Evolutionary conservation across 2,888 invertebrate genomes (phyloP), one percentile per base, ranked within the genome.

Genomic region (Trichacis sp.): DNA sequence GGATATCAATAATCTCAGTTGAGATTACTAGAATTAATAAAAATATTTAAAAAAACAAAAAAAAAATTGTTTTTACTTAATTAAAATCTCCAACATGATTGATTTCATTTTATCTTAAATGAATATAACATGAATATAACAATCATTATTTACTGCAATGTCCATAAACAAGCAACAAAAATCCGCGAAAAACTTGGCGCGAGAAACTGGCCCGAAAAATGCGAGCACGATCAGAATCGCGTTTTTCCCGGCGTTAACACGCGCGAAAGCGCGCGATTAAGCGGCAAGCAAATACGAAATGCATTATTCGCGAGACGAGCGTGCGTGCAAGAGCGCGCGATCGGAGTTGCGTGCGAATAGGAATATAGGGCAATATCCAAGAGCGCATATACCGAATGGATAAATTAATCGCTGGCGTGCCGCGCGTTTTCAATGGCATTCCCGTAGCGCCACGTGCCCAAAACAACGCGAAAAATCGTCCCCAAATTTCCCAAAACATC

Each of bases 361-460:
- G 49, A 63, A 69, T 69, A 54, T 65, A 63, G 69, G 58, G 62
- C 63, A 65, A 58, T 54, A 63, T 54, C 53, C 50, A 40, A 68
- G 65, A 61, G 62, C 55, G 53, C 57, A 60, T 24, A 24, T 8
- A 24, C 24, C 59, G 62, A 64, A 64, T 64, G 55, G 49, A 70
- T 64, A 62, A 64, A 67, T 70, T 56, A 68, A 67, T 67, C 64
- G 54, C 54, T 57, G 40, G 57, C 64, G 62, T 63, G 53, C 29
- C 48, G 18, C 54, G 46, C 49, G 53, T 54, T 65, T 57, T 51
- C 43, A 52, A 60, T 59, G 67, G 60, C 58, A 55, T 60, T 63
- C 61, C 48, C 49, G 30, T 46, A 43, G 18, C 46, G 36, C 63
- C 65, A 69, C 65, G 63, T 57, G 65, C 61, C 42, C 52, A 38